Evolutionary conservation across 1,140 invertebrate species (phyloP), one percentile per base, ranked within the genome.

Genomic region (Cydia pomonella): DNA sequence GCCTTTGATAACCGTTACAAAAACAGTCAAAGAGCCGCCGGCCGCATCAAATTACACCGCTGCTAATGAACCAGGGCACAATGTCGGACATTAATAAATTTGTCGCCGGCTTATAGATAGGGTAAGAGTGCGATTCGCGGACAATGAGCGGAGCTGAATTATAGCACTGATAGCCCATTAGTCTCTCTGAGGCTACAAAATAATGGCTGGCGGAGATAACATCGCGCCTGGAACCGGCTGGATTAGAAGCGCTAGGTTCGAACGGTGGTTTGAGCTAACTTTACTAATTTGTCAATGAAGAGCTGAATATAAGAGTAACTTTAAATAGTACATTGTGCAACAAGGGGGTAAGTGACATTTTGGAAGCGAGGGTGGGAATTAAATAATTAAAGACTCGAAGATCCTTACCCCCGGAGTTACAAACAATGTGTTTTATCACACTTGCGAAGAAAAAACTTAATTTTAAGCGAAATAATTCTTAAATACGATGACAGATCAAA

Each of bases 101-200:
- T 90, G 89, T 91, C 88, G 80, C 80, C 80, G 83, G 77, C 79
- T 84, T 87, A 87, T 84, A 88, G 88, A 89, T 90, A 90, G 86
- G 79, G 84, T 84, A 81, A 84, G 85, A 86, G 86, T 87, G 84
- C 84, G 85, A 89, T 84, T 83, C 85, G 79, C 82, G 85, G 84
- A 89, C 88, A 92, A 92, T 90, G 84, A 89, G 82, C 80, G 73
- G 74, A 82, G 75, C 82, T 92, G 88, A 92, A 79, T 89, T 90
- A 92, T 89, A 79, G 82, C 81, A 71, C 74, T 80, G 84, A 87
- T 84, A 83, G 86, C 74, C 85, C 87, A 92, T 90, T 89, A 90
- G 84, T 91, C 87, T 86, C 82, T 79, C 76, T 79, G 83, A 84
- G 83, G 85, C 84, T 83, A 85, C 82, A 82, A 82, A 84, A 87